phyloP scores from a whole-genome alignment of 2,888 invertebrate species.

The Tanypteryx hageni region DNA sequence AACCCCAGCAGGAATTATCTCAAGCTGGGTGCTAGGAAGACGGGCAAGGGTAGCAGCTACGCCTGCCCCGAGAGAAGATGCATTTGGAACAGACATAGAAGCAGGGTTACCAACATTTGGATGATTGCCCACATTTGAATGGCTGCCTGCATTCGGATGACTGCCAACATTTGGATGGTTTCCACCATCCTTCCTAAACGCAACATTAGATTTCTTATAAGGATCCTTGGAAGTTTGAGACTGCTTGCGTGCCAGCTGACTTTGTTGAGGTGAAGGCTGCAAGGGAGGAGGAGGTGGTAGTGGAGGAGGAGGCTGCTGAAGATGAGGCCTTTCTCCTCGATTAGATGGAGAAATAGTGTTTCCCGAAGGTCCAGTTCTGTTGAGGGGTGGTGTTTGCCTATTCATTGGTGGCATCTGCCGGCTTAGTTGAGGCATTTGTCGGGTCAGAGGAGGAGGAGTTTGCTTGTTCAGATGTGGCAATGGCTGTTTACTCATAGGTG shows the following conservation, averaged over 20 bases:
- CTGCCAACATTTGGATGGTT: background rate
- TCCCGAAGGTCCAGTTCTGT: slow-evolving; percentile 12
- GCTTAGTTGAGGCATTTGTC: background rate
- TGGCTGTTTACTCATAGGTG: slow-evolving; percentile 45
- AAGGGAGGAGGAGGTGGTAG: slow-evolving; percentile 44
- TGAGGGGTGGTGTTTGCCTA: background rate
- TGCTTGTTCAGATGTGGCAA: background rate
- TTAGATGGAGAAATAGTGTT: background rate
- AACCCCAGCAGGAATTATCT: slow-evolving; percentile 20
- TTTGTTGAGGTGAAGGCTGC: slow-evolving; percentile 29
- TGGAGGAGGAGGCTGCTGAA: slow-evolving; percentile 48
- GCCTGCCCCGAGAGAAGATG: slow-evolving; percentile 43
- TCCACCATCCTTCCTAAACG: slow-evolving; percentile 1
- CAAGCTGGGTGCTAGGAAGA: slow-evolving; percentile 49
- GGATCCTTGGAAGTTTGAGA: slow-evolving; percentile 11
- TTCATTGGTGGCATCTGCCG: background rate
- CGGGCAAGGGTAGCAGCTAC: slow-evolving; percentile 54
- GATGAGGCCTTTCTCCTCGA: slow-evolving; percentile 10
- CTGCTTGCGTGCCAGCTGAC: slow-evolving; percentile 8
- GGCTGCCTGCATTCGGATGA: background rate
- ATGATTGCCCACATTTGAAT: background rate
- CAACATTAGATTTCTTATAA: slow-evolving; percentile 5
- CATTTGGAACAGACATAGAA: background rate
- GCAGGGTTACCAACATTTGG: background rate
- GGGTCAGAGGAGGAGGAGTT: background rate